phyloP scores from a whole-genome alignment of 2,113 vertebrate genomes.

The Rhagologus leucostigma region DNA sequence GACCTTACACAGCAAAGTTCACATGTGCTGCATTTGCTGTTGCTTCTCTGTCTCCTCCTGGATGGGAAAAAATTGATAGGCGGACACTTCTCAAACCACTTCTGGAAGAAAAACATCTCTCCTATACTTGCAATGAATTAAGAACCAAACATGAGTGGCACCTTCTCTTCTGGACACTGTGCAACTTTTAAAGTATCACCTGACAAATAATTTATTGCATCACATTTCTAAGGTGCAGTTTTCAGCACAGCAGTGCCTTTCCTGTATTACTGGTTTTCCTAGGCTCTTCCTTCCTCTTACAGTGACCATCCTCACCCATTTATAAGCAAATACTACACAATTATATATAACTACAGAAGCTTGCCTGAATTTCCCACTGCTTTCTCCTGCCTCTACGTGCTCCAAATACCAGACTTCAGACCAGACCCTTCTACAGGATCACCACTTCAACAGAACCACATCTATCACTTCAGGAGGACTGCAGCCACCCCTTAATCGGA shows the following conservation, averaged over 20 bases:
- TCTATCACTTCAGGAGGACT: background rate
- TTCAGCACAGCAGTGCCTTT: background rate
- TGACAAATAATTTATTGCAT: background rate
- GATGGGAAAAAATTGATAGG: background rate
- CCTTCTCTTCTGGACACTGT: background rate
- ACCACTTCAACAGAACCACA: background rate
- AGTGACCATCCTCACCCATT: background rate
- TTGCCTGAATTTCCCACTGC: background rate
- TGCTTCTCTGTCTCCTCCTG: background rate
- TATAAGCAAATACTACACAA: background rate
- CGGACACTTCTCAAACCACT: background rate
- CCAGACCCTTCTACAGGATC: background rate
- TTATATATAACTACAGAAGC: background rate
- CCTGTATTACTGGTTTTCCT: background rate
- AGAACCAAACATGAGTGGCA: background rate
- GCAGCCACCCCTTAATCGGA: background rate
- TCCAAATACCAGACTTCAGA: background rate
- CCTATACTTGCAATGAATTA: background rate
- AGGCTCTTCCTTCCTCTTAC: background rate
- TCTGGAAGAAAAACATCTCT: background rate
- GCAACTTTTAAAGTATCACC: background rate
- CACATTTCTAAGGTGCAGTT: background rate
- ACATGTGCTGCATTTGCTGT: rapidly evolving
- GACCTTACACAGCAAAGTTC: background rate
- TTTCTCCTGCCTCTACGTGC: background rate